These are phyloP conservation scores for Andrena minutula DNA, from an alignment of 2,888 invertebrate species.

Conservation along the genomic window DNA sequence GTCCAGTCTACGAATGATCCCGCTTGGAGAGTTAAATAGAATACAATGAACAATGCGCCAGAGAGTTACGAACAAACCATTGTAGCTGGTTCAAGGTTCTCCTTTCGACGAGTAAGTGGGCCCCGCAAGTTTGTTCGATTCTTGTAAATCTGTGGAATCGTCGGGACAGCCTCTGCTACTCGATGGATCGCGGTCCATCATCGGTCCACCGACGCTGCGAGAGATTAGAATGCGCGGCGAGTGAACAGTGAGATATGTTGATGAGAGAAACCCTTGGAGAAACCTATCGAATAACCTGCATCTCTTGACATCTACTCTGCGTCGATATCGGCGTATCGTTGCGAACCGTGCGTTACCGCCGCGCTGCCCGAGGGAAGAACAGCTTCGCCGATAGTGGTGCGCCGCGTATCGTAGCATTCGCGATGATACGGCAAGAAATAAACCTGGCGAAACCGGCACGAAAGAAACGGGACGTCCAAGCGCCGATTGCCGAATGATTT, in stretches of 20 bases:
- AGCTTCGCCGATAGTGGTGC: slow-evolving; percentile 3
- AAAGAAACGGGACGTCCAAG: slow-evolving; percentile 62
- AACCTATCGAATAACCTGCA: slow-evolving; percentile 60
- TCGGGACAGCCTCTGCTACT: slow-evolving; percentile 10
- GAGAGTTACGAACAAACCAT: slow-evolving; percentile 43
- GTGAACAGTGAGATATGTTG: slow-evolving; percentile 47
- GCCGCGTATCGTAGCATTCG: slow-evolving; percentile 42
- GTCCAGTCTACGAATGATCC: slow-evolving; percentile 4
- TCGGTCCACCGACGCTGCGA: background rate
- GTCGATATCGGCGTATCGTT: slow-evolving; percentile 36
- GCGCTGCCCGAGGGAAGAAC: background rate
- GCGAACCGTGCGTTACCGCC: slow-evolving; percentile 23
- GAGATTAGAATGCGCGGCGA: slow-evolving; percentile 18
- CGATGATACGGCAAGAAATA: slow-evolving; percentile 57
- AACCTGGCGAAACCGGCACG: slow-evolving; percentile 63
- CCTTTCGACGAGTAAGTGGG: slow-evolving; percentile 36
- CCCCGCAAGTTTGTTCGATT: slow-evolving; percentile 30
- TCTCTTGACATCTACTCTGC: slow-evolving; percentile 60
- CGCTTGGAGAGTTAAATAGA: background rate
- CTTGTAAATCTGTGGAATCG: slow-evolving; percentile 49
- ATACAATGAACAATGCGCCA: background rate
- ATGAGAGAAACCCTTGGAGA: slow-evolving; percentile 31
- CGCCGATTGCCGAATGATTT: slow-evolving; percentile 59
- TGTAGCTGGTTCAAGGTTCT: slow-evolving; percentile 35
- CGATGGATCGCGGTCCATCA: slow-evolving; percentile 8